These are phyloP conservation scores for Hippocampus guttulatus DNA, from an alignment of 2,113 vertebrate genomes.

Conservation along the genomic window DNA sequence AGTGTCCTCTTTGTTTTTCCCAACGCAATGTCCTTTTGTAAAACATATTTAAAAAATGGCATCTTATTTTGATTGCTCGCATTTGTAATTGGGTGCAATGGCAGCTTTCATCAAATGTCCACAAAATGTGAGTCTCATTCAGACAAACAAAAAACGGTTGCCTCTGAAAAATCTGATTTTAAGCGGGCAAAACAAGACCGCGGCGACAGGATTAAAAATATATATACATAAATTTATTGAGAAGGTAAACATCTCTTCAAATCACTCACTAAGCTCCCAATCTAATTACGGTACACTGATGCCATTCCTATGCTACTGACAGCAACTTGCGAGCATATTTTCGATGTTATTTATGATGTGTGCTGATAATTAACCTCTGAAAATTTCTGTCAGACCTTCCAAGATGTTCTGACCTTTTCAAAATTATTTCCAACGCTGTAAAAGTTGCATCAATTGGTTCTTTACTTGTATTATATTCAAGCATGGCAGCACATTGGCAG, in stretches of 20 bases:
- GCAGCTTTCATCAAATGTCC: background rate
- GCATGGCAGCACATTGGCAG: background rate
- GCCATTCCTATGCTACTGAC: too few species aligned
- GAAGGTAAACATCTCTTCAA: too few species aligned
- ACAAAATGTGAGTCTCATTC: background rate
- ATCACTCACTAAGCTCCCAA: too few species aligned
- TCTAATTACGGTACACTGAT: too few species aligned
- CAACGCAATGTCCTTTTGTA: background rate
- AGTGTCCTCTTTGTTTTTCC: slow-evolving; percentile 62
- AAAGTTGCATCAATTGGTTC: too few species aligned
- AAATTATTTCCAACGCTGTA: background rate
- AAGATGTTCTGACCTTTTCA: background rate
- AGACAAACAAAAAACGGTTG: background rate
- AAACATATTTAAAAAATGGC: background rate
- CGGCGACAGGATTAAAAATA: too few species aligned
- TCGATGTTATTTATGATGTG: too few species aligned
- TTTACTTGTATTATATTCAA: too few species aligned
- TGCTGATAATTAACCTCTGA: background rate
- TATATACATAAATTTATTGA: too few species aligned
- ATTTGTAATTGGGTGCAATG: background rate
- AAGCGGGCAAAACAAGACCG: too few species aligned
- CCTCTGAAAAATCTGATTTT: background rate
- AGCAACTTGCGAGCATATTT: too few species aligned
- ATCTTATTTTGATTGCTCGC: background rate
- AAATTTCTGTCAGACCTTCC: background rate